Base-by-base conservation (phyloP, 1,140 invertebrate species). In the Lethrus apterus region DNA sequence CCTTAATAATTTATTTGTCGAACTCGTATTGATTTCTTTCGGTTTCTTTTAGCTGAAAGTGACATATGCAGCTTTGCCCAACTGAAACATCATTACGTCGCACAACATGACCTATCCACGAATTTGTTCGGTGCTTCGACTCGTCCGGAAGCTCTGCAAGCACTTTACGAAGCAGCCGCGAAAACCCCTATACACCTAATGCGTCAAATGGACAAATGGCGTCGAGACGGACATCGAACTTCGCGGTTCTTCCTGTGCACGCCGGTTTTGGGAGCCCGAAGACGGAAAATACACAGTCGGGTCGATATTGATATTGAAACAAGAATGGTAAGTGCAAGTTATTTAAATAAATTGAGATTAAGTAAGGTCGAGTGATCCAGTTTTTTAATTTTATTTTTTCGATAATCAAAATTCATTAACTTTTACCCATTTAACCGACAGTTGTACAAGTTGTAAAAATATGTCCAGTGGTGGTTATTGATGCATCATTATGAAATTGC, bases 271-370 rank as follows among this genome's bases (percentile, higher is more conserved):
- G 80, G 83, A 44, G 80, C 80, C 41, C 77, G 76, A 54, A 72
- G 79, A 55, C 71, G 79, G 55, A 77, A 77, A 51, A 73, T 81
- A 50, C 74, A 76, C 50, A 74, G 76, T 43, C 79, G 78, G 60
- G 76, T 84, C 21, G 81, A 87, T 63, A 79, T 87, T 51, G 87
- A 90, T 60, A 91, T 91, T 57, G 88, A 91, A 70, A 89, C 86
- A 31, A 75, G 84, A 68, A 78, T 87, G 76, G 88, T 92, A 71
- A 84, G 80, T 78, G n/a, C n/a, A n/a, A n/a, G n/a, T n/a, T n/a
- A n/a, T n/a, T n/a, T n/a, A n/a, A n/a, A n/a, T n/a, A n/a, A n/a
- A n/a, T n/a, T n/a, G n/a, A n/a, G n/a, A n/a, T n/a, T n/a, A n/a
- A n/a, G n/a, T n/a, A n/a, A n/a, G n/a, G n/a, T n/a, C n/a, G n/a